phyloP scores from a whole-genome alignment of 2,797 vertebrate genomes.

The Argyrosomus regius region DNA sequence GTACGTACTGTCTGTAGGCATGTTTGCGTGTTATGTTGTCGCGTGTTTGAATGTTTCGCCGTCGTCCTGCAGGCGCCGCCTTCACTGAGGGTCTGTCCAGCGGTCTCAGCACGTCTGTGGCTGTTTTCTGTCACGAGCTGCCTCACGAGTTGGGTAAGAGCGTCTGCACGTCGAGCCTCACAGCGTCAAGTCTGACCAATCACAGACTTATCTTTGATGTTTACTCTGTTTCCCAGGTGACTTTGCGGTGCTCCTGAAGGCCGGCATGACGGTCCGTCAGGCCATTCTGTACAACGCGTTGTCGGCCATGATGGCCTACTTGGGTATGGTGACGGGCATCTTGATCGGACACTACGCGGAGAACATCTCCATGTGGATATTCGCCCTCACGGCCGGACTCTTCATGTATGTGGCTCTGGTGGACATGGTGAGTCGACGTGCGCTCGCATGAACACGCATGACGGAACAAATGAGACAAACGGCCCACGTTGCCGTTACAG shows the following conservation, averaged over 20 bases:
- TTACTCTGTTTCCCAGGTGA: constrained; percentile 85
- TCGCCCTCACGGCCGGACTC: constrained; percentile 96
- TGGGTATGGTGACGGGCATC: constrained; percentile 94
- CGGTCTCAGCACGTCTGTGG: constrained; percentile 96
- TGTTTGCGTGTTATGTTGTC: background rate
- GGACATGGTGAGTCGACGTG: constrained; percentile 88
- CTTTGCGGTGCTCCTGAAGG: constrained; percentile 96
- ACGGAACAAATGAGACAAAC: too few species aligned
- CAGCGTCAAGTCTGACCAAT: background rate
- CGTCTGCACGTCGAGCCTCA: too few species aligned
- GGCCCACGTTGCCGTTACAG: too few species aligned
- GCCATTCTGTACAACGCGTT: constrained; percentile 95
- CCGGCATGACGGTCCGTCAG: constrained; percentile 97
- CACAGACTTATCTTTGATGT: too few species aligned
- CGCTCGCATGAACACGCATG: background rate
- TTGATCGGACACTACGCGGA: constrained; percentile 96
- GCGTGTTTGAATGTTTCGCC: background rate
- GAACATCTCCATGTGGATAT: constrained; percentile 96
- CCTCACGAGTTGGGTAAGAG: constrained; percentile 95
- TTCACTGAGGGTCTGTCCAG: constrained; percentile 96
- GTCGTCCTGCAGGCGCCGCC: constrained; percentile 88
- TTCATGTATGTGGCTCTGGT: constrained; percentile 99
- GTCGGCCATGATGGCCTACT: constrained; percentile 94
- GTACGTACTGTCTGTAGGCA: too few species aligned
- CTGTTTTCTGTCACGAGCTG: constrained; percentile 98